A percentile compares a stretch with the other conserved stretches of the same genome.
These are phyloP conservation scores for Dicyrtomina minuta DNA, from an alignment of 2,888 invertebrate species.

Conservation along the genomic window DNA sequence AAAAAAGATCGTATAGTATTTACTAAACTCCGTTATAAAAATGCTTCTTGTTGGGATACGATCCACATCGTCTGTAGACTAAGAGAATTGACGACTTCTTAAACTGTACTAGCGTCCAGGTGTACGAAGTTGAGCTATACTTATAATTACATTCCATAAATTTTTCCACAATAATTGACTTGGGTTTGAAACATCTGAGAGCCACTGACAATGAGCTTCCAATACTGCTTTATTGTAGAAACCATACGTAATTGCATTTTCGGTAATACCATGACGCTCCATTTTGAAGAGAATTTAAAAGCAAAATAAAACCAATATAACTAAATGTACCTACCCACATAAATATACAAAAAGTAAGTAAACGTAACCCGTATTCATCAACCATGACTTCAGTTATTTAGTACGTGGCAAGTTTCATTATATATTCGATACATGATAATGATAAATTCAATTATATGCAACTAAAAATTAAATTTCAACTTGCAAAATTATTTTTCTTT, in stretches of 20 bases:
- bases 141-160: conserved; percentile 64
- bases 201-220: conserved; percentile 96
- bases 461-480: background rate
- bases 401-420: too few relatives aligned
- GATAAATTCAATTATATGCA: too few relatives aligned
- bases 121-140: conserved; percentile 82
- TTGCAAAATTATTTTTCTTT: background rate
- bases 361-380: too few relatives aligned
- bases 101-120: conserved; percentile 63
- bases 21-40: too few relatives aligned
- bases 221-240: conserved; percentile 80
- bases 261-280: conserved; percentile 89
- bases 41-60: conserved; percentile 51
- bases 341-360: conserved; percentile 30
- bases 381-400: too few relatives aligned
- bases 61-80: conserved; percentile 53
- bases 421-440: too few relatives aligned
- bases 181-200: conserved; percentile 71
- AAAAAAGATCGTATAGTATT: too few relatives aligned
- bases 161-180: conserved; percentile 91
- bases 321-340: background rate
- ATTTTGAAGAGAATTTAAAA: conserved; percentile 72
- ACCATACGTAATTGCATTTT: conserved; percentile 97
- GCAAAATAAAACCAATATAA: conserved; percentile 9
- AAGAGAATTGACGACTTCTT: conserved; percentile 44